Evolutionary conservation across 2,797 vertebrate species (phyloP).

Genomic region (Pristis pectinata): DNA sequence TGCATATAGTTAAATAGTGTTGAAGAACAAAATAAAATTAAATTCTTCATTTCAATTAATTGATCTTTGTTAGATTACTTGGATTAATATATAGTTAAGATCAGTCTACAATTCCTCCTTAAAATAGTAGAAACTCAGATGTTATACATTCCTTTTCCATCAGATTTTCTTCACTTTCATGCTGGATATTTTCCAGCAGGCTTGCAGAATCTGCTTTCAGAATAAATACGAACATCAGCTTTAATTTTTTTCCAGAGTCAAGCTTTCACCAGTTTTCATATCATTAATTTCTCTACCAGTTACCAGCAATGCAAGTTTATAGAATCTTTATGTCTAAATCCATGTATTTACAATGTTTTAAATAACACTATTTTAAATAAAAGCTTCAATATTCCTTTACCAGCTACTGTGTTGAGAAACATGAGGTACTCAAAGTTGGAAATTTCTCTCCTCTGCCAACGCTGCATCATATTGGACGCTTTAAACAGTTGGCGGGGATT

Average conservation of each 20-base stretch:
- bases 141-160: background rate
- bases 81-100: background rate
- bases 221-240: background rate
- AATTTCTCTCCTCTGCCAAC: conserved; percentile 96
- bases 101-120: background rate
- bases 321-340: background rate
- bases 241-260: background rate
- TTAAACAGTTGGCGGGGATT: conserved; percentile 92
- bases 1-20: background rate
- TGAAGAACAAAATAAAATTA: background rate
- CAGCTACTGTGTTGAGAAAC: conserved; percentile 88
- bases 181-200: background rate
- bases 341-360: background rate
- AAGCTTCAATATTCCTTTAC: conserved; percentile 48
- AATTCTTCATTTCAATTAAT: background rate
- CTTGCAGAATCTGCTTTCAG: background rate
- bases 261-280: background rate
- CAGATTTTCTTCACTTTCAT: background rate
- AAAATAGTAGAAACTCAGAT: conserved; percentile 2
- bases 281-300: background rate
- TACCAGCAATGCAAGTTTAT: background rate
- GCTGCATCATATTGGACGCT: conserved; percentile 90
- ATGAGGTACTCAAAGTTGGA: conserved; percentile 97
- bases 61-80: background rate
- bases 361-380: background rate